Evolutionary conservation across 2,888 invertebrate genomes (phyloP).

Genomic region (Merodon equestris): DNA sequence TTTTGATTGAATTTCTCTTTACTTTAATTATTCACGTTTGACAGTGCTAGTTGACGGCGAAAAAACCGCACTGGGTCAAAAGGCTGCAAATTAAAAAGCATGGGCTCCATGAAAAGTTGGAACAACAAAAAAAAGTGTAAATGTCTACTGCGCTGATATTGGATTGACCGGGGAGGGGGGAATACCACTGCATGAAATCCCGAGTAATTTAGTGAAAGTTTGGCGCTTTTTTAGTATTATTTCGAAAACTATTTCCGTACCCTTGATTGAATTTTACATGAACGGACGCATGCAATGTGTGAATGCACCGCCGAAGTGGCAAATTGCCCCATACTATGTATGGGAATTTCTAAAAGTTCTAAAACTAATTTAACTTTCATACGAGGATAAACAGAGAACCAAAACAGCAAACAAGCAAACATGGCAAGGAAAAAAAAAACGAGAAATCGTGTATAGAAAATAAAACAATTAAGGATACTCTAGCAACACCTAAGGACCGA

Average conservation of each 20-base stretch:
- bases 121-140: conserved; percentile 3
- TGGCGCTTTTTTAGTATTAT: background rate
- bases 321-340: conserved; percentile 51
- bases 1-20: conserved; percentile 31
- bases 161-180: background rate
- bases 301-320: conserved; percentile 26
- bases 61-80: conserved; percentile 22
- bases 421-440: conserved; percentile 14
- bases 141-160: conserved; percentile 5
- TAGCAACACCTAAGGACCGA: conserved; percentile 35
- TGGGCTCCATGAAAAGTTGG: conserved; percentile 4
- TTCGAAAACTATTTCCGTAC: conserved; percentile 26
- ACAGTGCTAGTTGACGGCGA: conserved; percentile 5
- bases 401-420: no score
- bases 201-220: conserved; percentile 43
- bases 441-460: background rate
- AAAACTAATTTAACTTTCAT: conserved; percentile 67
- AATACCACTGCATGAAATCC: background rate
- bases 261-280: conserved; percentile 53
- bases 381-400: conserved; percentile 6
- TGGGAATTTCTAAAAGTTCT: conserved; percentile 57
- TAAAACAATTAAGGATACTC: conserved; percentile 53
- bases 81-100: conserved; percentile 40
- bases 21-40: conserved; percentile 32
- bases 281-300: background rate